Percentiles rank a stretch among this genome's conserved stretches.
These are phyloP conservation scores for Bambusicola thoracicus DNA, from an alignment of 2,113 vertebrate genomes.

Conservation along the genomic window DNA sequence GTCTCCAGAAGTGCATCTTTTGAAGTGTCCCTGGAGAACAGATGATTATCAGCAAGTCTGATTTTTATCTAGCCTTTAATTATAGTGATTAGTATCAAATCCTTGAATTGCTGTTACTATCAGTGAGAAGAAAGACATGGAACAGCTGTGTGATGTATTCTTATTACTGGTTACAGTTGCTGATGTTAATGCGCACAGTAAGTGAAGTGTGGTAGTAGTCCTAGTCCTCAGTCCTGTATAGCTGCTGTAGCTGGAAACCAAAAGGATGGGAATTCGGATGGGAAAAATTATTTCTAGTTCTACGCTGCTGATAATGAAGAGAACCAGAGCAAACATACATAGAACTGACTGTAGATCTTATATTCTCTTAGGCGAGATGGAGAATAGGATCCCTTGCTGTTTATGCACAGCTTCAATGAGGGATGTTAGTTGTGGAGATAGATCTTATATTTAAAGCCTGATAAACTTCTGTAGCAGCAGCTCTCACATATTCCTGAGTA, in stretches of 20 bases:
- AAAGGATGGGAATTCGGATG: neutral
- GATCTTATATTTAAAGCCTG: neutral
- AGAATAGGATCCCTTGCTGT: neutral
- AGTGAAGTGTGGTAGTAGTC: neutral
- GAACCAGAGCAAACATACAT: neutral
- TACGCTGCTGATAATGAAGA: neutral
- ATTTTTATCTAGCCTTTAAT: neutral
- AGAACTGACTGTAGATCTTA: neutral
- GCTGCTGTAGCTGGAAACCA: neutral
- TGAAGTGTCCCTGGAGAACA: neutral
- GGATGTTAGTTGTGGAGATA: neutral
- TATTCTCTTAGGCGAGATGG: neutral
- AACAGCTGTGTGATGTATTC: neutral
- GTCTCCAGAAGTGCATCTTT: neutral
- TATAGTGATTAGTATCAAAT: neutral
- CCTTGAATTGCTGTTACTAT: neutral
- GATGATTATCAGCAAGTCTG: neutral
- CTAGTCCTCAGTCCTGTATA: neutral
- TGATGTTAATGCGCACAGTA: neutral
- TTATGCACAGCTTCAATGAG: neutral
- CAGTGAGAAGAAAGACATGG: neutral
- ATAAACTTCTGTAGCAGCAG: neutral
- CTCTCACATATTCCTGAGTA: neutral
- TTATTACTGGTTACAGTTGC: neutral
- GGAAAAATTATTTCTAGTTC: neutral